phyloP scores from a whole-genome alignment of 2,113 vertebrate genomes.

The Ibidorhyncha struthersii region DNA sequence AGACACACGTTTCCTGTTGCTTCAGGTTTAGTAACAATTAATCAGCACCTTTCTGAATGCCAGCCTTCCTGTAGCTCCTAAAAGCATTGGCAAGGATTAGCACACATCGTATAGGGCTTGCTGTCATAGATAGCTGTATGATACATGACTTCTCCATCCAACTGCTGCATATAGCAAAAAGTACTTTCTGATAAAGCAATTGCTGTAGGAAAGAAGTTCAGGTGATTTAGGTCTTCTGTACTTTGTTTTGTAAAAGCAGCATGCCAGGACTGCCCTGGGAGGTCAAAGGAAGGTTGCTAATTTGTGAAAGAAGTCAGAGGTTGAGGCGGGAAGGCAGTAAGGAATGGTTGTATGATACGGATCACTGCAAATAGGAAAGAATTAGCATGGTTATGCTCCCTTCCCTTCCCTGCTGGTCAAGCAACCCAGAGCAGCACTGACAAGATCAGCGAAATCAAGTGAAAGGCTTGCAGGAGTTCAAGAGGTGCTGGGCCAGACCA shows the following conservation, averaged over 20 bases:
- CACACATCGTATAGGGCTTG: background rate
- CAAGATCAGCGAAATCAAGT: background rate
- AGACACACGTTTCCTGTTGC: background rate
- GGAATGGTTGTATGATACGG: fast-evolving
- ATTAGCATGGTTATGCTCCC: background rate
- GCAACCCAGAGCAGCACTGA: background rate
- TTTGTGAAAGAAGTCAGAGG: background rate
- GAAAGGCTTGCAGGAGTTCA: background rate
- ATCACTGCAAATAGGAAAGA: background rate
- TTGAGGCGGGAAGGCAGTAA: background rate
- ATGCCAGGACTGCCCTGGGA: background rate
- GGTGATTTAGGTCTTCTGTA: background rate
- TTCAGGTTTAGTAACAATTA: background rate
- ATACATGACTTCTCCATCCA: fast-evolving
- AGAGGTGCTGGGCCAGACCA: background rate
- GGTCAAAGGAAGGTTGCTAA: background rate
- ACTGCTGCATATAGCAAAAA: background rate
- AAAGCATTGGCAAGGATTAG: background rate
- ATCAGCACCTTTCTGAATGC: background rate
- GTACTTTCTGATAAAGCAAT: background rate
- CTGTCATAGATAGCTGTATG: background rate
- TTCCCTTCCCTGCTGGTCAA: background rate
- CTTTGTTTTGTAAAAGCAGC: background rate
- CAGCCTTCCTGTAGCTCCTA: background rate
- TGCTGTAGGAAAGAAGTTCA: background rate